Evolutionary conservation across 2,888 invertebrate species (phyloP), one percentile per base, ranked within the genome.

Genomic region (Theretra japonica): DNA sequence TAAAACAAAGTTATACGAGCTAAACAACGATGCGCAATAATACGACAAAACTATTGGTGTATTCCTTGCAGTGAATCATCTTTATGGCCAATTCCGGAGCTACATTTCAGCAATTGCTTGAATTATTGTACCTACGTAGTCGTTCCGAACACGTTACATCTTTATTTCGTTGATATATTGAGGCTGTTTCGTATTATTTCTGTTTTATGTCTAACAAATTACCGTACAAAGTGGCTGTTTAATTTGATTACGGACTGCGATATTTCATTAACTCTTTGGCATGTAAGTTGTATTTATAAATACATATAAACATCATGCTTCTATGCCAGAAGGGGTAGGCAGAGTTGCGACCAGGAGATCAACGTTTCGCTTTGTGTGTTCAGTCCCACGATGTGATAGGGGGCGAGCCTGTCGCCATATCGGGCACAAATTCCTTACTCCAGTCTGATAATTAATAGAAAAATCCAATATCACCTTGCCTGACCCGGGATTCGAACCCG

Each of bases 71-170:
- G 84, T 92, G 86, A 86, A 90, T 93, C 93, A 92, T 90, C 83
- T 92, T 93, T 92, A 93, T 93, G 87, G 91, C 79, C 92, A 86
- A 92, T 93, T 93, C 82, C 86, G 84, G 76, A 79, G 86, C 83
- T 86, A 86, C 84, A 90, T 92, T 91, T 91, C 90, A 89, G 91
- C 91, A 87, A 91, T 90, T 88, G 83, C 75, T 81, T 90, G 88
- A 91, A 86, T 90, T 92, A 92, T 89, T 78, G 84, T 80, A 72
- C 78, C 53, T 72, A 69, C 72, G 21, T 60, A 59, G 59, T 59
- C 60, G 72, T 60, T 30, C 50, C 53, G 50, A 30, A 60, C 33
- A 33, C 60, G 53, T 60, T 60, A 48, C 57, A 59, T 60, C 33
- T 58, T 59, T n/a, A 33, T 59, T 30, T 23, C 69, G 50, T 58